phyloP scores from a whole-genome alignment of 2,797 vertebrate genomes.

The Neosilurus mollespiculum region DNA sequence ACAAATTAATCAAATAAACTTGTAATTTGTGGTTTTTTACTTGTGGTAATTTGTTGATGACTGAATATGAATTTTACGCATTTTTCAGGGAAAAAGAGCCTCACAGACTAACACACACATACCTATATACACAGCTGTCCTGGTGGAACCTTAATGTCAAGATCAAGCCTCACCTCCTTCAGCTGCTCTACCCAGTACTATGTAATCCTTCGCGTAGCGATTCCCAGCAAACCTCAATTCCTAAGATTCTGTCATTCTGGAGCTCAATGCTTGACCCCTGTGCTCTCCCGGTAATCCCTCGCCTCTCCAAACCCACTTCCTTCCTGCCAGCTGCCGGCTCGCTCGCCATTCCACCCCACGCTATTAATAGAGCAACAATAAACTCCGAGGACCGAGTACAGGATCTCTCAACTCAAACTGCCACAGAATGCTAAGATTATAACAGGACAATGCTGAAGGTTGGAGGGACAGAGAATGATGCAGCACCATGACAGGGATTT shows the following conservation, averaged over 20 bases:
- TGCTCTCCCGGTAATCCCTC: slow-evolving; percentile 68
- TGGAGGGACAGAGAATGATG: slow-evolving; percentile 16
- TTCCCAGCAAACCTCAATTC: slow-evolving; percentile 30
- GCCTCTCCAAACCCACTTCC: slow-evolving; percentile 73
- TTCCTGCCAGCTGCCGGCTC: slow-evolving; percentile 75
- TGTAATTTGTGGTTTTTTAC: too few species aligned
- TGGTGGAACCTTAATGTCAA: background rate
- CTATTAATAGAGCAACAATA: slow-evolving; percentile 84
- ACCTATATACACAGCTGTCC: background rate
- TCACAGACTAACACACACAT: background rate
- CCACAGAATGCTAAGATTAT: slow-evolving; percentile 5
- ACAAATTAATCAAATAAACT: background rate
- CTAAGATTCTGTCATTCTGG: slow-evolving; percentile 55
- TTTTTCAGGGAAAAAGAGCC: background rate
- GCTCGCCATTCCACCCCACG: slow-evolving; percentile 53
- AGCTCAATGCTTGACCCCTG: slow-evolving; percentile 49
- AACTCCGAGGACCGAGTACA: slow-evolving; percentile 39
- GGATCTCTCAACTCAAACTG: slow-evolving; percentile 5
- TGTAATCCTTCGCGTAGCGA: background rate
- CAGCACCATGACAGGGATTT: slow-evolving; percentile 13
- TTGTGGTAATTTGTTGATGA: background rate
- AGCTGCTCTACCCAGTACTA: background rate
- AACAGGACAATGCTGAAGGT: slow-evolving; percentile 2
- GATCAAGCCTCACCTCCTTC: background rate
- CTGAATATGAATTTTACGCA: background rate